Conservation (phyloP, 2,797 vertebrate genomes). For the Chaunax sp. region DNA sequence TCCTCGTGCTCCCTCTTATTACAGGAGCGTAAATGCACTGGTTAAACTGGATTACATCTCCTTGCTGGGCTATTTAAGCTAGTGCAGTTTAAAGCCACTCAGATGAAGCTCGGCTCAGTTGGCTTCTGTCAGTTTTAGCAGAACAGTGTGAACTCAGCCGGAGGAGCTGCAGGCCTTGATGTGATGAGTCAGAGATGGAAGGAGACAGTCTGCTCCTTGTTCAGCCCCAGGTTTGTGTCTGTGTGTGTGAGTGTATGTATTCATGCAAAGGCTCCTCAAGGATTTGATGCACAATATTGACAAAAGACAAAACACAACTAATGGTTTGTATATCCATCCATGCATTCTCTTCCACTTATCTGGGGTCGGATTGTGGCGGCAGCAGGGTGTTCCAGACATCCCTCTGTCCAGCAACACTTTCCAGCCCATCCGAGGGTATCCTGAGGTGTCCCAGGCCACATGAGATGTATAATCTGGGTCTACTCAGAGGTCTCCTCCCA, state of each 20-base stretch:
- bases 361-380: too few relatives aligned
- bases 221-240: conserved; percentile 42
- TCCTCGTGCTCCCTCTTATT: background rate
- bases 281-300: conserved; percentile 22
- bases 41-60: conserved; percentile 9
- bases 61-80: background rate
- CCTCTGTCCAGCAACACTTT: too few relatives aligned
- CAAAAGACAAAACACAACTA: background rate
- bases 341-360: too few relatives aligned
- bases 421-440: too few relatives aligned
- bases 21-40: background rate
- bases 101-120: conserved; percentile 18
- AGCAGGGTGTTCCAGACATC: too few relatives aligned
- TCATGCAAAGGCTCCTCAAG: conserved; percentile 33
- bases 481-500: too few relatives aligned
- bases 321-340: conserved; percentile 3
- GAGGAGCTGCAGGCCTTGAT: conserved; percentile 54
- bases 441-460: too few relatives aligned
- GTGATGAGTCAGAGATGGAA: conserved; percentile 57
- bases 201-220: conserved; percentile 58
- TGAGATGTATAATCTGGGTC: too few relatives aligned
- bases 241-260: conserved; percentile 13
- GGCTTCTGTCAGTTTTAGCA: conserved; percentile 43
- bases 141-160: conserved; percentile 39
- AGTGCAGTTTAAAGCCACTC: background rate